Evolutionary conservation across 2,888 invertebrate genomes (phyloP).

Genomic region (Carterocephalus palaemon): DNA sequence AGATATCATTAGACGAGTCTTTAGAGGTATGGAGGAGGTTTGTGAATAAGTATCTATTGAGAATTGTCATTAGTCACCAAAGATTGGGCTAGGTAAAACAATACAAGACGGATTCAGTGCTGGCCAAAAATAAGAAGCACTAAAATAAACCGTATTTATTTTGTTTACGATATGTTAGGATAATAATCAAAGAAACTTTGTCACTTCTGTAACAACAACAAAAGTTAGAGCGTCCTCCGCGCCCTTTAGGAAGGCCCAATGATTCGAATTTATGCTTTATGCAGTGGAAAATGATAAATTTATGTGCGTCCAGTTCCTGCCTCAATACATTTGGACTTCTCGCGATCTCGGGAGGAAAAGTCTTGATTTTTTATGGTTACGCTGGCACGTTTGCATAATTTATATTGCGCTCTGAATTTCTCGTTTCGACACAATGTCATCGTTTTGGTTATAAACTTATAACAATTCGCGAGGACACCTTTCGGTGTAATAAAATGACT

Average conservation of each 20-base stretch:
- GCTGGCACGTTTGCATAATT: slow-evolving; percentile 69
- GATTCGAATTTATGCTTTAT: slow-evolving; percentile 77
- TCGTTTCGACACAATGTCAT: slow-evolving; percentile 32
- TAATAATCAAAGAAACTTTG: slow-evolving; percentile 17
- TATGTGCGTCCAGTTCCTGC: slow-evolving; percentile 73
- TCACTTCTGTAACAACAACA: slow-evolving; percentile 29
- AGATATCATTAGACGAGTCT: no score
- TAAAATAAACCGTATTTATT: slow-evolving; percentile 16
- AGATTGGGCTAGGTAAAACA: not conserved
- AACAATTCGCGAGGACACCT: slow-evolving; percentile 20
- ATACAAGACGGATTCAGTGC: no score
- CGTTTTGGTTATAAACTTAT: slow-evolving; percentile 26
- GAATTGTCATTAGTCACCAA: no score
- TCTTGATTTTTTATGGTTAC: slow-evolving; percentile 69
- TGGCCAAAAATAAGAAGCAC: slow-evolving; percentile 9
- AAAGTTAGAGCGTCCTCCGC: slow-evolving; percentile 37
- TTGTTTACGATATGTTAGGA: slow-evolving; percentile 17
- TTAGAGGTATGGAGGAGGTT: no score
- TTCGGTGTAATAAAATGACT: slow-evolving; percentile 20
- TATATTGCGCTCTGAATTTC: slow-evolving; percentile 38
- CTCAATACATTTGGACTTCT: slow-evolving; percentile 52
- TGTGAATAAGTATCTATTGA: no score
- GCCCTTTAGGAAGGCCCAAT: slow-evolving; percentile 65
- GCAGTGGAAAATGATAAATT: slow-evolving; percentile 78
- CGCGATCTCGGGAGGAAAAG: slow-evolving; percentile 47